Conservation (phyloP, 2,113 vertebrate species). For the Corythaeola cristata region DNA sequence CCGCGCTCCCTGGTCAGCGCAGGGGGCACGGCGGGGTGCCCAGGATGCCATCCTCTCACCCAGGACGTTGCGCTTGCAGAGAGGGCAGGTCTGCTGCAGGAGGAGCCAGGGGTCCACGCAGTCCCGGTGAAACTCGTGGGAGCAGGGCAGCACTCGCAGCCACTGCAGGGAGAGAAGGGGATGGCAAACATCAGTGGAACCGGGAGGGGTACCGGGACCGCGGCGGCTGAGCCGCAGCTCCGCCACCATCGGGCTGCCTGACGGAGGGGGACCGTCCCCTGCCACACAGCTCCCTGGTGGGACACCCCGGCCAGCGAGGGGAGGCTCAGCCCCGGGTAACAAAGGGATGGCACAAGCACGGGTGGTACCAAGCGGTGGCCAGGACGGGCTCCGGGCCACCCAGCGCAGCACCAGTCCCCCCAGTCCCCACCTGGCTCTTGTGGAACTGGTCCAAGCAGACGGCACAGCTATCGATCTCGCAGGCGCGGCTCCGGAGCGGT, state of each 20-base stretch:
- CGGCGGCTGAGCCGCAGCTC: neutral
- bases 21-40: accelerated
- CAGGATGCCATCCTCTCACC: constrained; percentile 67
- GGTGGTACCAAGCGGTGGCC: accelerated
- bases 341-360: accelerated
- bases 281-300: accelerated
- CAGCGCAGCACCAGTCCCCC: neutral
- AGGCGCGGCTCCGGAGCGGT: constrained; percentile 28
- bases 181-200: accelerated
- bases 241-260: too few relatives aligned
- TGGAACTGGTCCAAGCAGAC: constrained; percentile 92
- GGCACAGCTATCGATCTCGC: constrained; percentile 84
- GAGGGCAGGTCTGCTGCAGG: constrained; percentile 92
- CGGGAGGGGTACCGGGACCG: accelerated
- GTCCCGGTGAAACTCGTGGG: constrained; percentile 92
- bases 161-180: constrained; percentile 69
- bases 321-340: neutral
- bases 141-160: constrained; percentile 91
- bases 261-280: accelerated
- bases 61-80: constrained; percentile 92
- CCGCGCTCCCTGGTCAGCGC: accelerated
- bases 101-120: constrained; percentile 95
- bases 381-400: neutral
- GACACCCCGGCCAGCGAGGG: accelerated
- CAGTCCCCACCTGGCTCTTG: constrained; percentile 84